Percentiles rank a stretch among this genome's conserved stretches.
phyloP scores from a whole-genome alignment of 2,113 vertebrate genomes.

The Sander vitreus region DNA sequence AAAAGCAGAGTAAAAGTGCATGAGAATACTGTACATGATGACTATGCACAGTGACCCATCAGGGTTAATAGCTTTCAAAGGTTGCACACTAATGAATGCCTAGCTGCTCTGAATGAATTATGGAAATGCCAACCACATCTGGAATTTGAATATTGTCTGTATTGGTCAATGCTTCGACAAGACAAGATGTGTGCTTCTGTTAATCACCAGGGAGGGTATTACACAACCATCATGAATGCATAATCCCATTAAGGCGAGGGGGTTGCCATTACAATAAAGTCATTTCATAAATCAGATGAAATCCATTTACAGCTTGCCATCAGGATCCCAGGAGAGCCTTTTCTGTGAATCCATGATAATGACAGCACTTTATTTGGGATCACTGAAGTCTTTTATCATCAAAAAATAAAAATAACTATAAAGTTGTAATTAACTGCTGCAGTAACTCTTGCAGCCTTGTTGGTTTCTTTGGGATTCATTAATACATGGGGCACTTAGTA shows the following conservation, averaged over 20 bases:
- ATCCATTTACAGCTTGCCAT: constrained; percentile 25
- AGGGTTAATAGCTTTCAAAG: constrained; percentile 25
- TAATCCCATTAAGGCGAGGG: constrained; percentile 50
- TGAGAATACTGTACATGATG: background rate
- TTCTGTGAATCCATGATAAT: constrained; percentile 20
- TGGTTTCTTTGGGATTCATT: constrained; percentile 57
- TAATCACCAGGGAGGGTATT: constrained; percentile 56
- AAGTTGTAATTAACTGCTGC: constrained; percentile 43
- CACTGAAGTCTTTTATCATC: constrained; percentile 28
- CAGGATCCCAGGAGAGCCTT: constrained; percentile 37
- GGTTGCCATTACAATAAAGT: constrained; percentile 44
- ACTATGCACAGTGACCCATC: constrained; percentile 19
- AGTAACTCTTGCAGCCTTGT: constrained; percentile 34
- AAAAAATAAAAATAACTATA: constrained; percentile 32
- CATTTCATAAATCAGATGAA: constrained; percentile 55
- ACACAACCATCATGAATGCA: constrained; percentile 37
- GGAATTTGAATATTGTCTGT: constrained; percentile 1
- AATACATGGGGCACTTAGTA: constrained; percentile 28
- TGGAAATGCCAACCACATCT: constrained; percentile 20
- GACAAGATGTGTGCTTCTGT: constrained; percentile 36
- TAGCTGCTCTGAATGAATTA: background rate
- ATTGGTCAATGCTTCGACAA: background rate
- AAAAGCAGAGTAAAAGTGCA: background rate
- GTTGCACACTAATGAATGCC: constrained; percentile 12
- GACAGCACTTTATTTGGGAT: constrained; percentile 34